These are phyloP conservation scores for Dromius quadrimaculatus DNA, from an alignment of 2,888 invertebrate genomes.

Conservation along the genomic window DNA sequence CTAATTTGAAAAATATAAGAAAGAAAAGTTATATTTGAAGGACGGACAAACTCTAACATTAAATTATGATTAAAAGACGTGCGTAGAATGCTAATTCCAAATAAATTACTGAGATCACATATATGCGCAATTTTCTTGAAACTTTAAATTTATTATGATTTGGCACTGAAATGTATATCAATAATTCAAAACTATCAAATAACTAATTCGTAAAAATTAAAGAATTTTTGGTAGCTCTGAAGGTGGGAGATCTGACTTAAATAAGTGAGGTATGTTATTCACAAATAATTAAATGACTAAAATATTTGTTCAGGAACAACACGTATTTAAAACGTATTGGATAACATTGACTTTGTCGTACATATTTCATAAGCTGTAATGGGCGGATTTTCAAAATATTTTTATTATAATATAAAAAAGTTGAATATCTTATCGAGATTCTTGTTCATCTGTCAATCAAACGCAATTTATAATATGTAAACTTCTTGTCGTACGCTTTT, in stretches of 20 bases:
- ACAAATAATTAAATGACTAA: neutral
- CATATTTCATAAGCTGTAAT: constrained; percentile 3
- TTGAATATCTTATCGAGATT: too few relatives aligned
- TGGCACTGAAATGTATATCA: constrained; percentile 30
- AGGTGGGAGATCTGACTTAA: constrained; percentile 6
- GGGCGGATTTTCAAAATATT: constrained; percentile 19
- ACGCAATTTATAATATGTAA: too few relatives aligned
- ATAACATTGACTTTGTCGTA: neutral
- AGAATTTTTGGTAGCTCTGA: neutral
- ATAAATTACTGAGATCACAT: constrained; percentile 14
- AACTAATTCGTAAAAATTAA: neutral
- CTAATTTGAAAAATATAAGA: neutral
- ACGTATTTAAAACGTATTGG: neutral
- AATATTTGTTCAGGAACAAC: neutral
- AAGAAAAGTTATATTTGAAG: neutral
- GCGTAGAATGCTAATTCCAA: constrained; percentile 10
- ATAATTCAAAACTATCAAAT: constrained; percentile 23
- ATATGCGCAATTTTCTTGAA: neutral
- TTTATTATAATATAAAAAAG: neutral
- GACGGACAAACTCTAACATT: constrained; percentile 16
- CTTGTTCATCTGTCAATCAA: too few relatives aligned
- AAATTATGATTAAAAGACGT: too few relatives aligned
- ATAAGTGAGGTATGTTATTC: constrained; percentile 20
- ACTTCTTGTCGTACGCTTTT: too few relatives aligned
- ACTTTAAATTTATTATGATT: constrained; percentile 26